A percentile compares a stretch with the other conserved stretches of the same genome.
phyloP scores from a whole-genome alignment of 2,888 invertebrate genomes.

The Apodemia mormo region DNA sequence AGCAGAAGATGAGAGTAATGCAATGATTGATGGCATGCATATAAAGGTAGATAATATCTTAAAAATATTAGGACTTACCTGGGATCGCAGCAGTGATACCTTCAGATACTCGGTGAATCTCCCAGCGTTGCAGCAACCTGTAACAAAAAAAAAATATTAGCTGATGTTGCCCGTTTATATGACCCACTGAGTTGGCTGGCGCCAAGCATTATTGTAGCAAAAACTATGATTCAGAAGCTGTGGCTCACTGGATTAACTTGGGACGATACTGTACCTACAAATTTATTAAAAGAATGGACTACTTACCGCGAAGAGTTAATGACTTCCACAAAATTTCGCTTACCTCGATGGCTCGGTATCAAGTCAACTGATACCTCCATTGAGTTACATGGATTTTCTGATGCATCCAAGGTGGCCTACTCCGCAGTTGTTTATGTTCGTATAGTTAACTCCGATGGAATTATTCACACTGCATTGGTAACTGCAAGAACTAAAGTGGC shows the following conservation, averaged over 20 bases:
- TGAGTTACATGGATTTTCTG: slow-evolving; percentile 35
- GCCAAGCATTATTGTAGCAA: neutral
- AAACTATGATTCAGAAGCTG: slow-evolving; percentile 8
- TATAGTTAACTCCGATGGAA: too few species aligned
- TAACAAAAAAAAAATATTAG: slow-evolving; percentile 29
- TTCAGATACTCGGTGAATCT: slow-evolving; percentile 21
- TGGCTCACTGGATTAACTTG: slow-evolving; percentile 32
- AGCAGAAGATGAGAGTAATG: neutral
- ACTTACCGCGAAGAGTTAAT: neutral
- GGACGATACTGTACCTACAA: slow-evolving; percentile 25
- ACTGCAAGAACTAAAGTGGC: too few species aligned
- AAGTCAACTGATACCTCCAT: slow-evolving; percentile 17
- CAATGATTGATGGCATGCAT: neutral
- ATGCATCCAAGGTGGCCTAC: slow-evolving; percentile 29
- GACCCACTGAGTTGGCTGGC: slow-evolving; percentile 27
- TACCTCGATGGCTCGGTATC: neutral
- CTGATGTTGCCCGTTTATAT: slow-evolving; percentile 31
- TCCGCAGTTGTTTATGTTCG: too few species aligned
- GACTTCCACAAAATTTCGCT: neutral
- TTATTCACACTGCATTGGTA: too few species aligned
- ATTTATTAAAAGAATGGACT: neutral
- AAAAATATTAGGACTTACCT: slow-evolving; percentile 27
- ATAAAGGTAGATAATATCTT: slow-evolving; percentile 22
- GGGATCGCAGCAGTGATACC: slow-evolving; percentile 18
- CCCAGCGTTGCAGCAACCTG: neutral